Base-by-base conservation (phyloP, 2,888 invertebrate genomes). In the Drosophila prostipennis region DNA sequence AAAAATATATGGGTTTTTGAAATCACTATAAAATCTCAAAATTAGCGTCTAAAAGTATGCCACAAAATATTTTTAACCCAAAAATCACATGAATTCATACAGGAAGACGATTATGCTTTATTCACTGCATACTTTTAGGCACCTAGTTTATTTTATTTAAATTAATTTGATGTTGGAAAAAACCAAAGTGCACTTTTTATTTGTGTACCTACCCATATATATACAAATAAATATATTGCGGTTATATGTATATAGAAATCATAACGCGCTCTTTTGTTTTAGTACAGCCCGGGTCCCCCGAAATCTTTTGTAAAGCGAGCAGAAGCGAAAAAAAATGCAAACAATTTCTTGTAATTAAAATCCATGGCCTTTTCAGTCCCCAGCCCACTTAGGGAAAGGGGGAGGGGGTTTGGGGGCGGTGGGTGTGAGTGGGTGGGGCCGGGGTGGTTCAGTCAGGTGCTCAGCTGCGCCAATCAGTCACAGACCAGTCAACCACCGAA, bases 321-420 rank as follows among this genome's bases (percentile, higher is more conserved):
- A 58, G 29, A 60, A 40, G 56, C 37, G 54, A 49, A 58, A 73
- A 72, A 67, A 79, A 86, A 68, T 48, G 87, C 89, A 86, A 88
- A 88, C 83, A 88, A 88, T 86, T 88, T 86, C 87, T 88, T 88
- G 81, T 82, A 82, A 82, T 82, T 82, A 82, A 88, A 88, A 88
- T 88, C 88, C 87, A 88, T 88, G 87, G 87, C 80, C 88, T 73
- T 83, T 82, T 73, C 87, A 82, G 73, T 69, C 46, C 57, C 73
- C 75, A 64, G 63, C 57, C 69, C 78, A 60, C 69, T 46, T 51
- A 72, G 52, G n/a, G 46, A 32, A 39, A n/a, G 13, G 39, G 6
- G 10, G 36, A n/a, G n/a, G n/a, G n/a, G n/a, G n/a, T n/a, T n/a
- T n/a, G n/a, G n/a, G n/a, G n/a, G n/a, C n/a, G n/a, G n/a, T n/a